phyloP scores from a whole-genome alignment of 2,797 vertebrate species.

The Uromys caudimaculatus region DNA sequence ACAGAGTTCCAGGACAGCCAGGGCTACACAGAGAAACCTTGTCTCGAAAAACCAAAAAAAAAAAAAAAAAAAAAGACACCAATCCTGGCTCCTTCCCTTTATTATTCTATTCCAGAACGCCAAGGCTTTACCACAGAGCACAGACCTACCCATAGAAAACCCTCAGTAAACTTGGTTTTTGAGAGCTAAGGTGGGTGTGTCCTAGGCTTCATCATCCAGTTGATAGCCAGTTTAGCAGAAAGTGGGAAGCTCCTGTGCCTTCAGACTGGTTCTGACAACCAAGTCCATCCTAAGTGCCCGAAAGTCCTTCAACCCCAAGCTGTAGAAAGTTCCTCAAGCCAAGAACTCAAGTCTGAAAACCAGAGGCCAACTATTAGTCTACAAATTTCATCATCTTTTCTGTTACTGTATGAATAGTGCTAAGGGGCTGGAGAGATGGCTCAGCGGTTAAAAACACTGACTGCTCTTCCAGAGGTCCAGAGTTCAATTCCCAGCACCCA shows the following conservation, averaged over 20 bases:
- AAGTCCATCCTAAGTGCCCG: not conserved
- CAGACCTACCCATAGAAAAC: not conserved
- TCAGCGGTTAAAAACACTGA: not conserved
- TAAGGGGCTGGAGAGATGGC: not conserved
- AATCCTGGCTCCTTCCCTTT: not conserved
- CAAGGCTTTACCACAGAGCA: not conserved
- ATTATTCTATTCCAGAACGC: not conserved
- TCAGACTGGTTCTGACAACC: not conserved
- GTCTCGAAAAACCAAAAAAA: too few species aligned
- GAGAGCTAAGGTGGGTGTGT: not conserved
- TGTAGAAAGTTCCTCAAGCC: not conserved
- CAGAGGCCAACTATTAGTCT: not conserved
- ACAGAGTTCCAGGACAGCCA: too few species aligned
- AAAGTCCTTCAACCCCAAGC: not conserved
- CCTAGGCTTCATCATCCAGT: not conserved
- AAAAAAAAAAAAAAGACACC: too few species aligned
- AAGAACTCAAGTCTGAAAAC: conserved; percentile 1
- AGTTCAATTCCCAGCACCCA: too few species aligned
- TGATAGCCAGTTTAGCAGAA: not conserved
- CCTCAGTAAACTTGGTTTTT: not conserved
- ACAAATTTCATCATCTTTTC: not conserved
- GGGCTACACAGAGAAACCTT: too few species aligned
- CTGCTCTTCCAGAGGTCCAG: too few species aligned
- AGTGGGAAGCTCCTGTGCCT: not conserved
- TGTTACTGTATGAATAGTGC: not conserved